A percentile compares a stretch with the other conserved stretches of the same genome.
Evolutionary conservation across 1,140 invertebrate genomes (phyloP).

Genomic region (Diabrotica virgifera): DNA sequence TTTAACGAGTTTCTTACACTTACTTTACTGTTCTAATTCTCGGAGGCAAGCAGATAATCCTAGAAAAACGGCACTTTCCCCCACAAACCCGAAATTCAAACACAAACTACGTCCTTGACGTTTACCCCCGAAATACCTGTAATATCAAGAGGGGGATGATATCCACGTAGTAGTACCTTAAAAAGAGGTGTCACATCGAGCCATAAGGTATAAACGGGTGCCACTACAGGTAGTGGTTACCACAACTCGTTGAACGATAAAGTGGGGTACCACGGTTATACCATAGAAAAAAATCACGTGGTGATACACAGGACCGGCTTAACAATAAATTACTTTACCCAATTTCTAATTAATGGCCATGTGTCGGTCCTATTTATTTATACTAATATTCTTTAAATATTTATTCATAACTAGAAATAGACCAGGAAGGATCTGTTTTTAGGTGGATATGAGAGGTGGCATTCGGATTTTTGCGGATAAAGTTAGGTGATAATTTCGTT

Average conservation of each 20-base stretch:
- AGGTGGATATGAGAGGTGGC: too few relatives aligned
- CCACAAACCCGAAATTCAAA: slow-evolving; percentile 18
- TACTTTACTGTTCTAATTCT: too few relatives aligned
- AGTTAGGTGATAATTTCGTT: too few relatives aligned
- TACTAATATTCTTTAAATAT: too few relatives aligned
- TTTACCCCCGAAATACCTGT: slow-evolving; percentile 32
- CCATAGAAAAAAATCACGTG: slow-evolving; percentile 40
- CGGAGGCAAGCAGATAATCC: too few relatives aligned
- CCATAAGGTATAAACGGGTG: slow-evolving; percentile 6
- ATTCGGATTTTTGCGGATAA: too few relatives aligned
- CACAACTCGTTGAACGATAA: slow-evolving; percentile 9
- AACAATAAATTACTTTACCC: neutral
- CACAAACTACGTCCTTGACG: slow-evolving; percentile 36
- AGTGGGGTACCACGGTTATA: slow-evolving; percentile 23
- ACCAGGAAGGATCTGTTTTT: too few relatives aligned
- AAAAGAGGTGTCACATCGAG: slow-evolving; percentile 15
- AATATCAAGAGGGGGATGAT: slow-evolving; percentile 39
- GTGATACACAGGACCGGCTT: slow-evolving; percentile 10
- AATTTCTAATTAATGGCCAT: too few relatives aligned
- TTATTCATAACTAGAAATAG: too few relatives aligned
- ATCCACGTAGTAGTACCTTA: neutral
- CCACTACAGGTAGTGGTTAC: slow-evolving; percentile 11
- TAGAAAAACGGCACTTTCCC: neutral
- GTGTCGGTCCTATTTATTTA: too few relatives aligned
- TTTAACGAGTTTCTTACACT: too few relatives aligned